Conservation (phyloP, 2,113 vertebrate species). For the Corythornis cristatus region DNA sequence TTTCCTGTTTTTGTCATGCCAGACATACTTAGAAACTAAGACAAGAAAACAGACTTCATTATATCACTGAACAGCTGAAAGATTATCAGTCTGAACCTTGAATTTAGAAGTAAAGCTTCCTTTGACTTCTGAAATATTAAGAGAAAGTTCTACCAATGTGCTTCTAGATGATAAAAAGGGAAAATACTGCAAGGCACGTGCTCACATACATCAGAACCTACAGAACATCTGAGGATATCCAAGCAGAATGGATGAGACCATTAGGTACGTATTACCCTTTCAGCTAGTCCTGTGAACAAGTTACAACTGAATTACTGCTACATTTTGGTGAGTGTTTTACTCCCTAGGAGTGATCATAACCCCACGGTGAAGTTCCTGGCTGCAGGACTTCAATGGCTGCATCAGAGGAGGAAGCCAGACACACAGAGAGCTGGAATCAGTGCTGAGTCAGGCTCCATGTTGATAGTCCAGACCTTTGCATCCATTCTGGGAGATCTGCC, state of each 20-base stretch:
- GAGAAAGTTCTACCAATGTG: not conserved
- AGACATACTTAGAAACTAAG: not conserved
- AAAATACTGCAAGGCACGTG: not conserved
- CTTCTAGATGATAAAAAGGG: not conserved
- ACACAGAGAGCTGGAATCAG: constrained; percentile 18
- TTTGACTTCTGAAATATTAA: not conserved
- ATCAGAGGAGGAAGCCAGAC: constrained; percentile 22
- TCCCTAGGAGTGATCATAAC: not conserved
- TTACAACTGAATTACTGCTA: not conserved
- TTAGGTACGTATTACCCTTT: not conserved
- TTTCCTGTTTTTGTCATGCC: not conserved
- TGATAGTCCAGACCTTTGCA: constrained; percentile 53
- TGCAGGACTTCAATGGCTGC: not conserved
- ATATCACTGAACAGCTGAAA: not conserved
- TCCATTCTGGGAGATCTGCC: constrained; percentile 57
- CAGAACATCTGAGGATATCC: not conserved
- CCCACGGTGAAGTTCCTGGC: constrained; percentile 3
- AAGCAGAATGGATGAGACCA: not conserved
- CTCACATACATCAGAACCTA: not conserved
- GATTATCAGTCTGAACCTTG: not conserved
- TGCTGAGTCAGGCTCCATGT: constrained; percentile 64
- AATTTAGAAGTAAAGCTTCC: not conserved
- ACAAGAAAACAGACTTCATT: not conserved
- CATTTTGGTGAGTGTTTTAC: constrained; percentile 9
- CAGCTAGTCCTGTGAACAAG: not conserved